These are phyloP conservation scores for Troilus luridus DNA, from an alignment of 2,888 invertebrate species.

Conservation along the genomic window DNA sequence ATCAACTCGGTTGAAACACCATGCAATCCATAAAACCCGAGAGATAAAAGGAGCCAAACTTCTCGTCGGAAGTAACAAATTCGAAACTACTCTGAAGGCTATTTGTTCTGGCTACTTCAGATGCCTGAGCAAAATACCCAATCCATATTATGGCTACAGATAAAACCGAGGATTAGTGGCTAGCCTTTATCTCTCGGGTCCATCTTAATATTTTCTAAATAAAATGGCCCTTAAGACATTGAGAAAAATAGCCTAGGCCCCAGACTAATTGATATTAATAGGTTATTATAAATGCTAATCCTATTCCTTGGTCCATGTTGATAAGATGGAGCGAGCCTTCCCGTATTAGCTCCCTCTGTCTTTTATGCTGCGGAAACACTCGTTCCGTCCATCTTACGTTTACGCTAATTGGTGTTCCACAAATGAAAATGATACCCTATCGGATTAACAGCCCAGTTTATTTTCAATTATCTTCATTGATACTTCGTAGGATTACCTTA, in stretches of 20 bases:
- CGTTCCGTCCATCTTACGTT: background rate
- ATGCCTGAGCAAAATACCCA: background rate
- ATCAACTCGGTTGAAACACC: no score
- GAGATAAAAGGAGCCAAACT: background rate
- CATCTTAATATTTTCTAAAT: constrained; percentile 41
- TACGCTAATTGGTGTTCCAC: background rate
- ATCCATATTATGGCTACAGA: constrained; percentile 23
- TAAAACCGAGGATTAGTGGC: background rate
- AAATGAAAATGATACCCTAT: background rate
- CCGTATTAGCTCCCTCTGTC: background rate
- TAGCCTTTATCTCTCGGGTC: background rate
- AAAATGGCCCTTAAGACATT: constrained; percentile 31
- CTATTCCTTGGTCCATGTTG: constrained; percentile 27
- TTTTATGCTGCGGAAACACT: background rate
- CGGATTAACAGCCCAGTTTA: background rate
- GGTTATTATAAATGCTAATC: constrained; percentile 47
- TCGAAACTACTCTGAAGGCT: background rate
- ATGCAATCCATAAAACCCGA: background rate
- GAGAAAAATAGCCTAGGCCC: constrained; percentile 12
- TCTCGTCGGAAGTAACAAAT: background rate
- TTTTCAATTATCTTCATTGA: background rate
- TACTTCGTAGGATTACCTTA: background rate
- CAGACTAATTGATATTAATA: constrained; percentile 46
- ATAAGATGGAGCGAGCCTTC: background rate
- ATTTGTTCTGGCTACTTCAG: background rate